Percentiles rank a stretch among this genome's conserved stretches.
phyloP scores from a whole-genome alignment of 2,888 invertebrate genomes.

The Scaptomyza reducta region DNA sequence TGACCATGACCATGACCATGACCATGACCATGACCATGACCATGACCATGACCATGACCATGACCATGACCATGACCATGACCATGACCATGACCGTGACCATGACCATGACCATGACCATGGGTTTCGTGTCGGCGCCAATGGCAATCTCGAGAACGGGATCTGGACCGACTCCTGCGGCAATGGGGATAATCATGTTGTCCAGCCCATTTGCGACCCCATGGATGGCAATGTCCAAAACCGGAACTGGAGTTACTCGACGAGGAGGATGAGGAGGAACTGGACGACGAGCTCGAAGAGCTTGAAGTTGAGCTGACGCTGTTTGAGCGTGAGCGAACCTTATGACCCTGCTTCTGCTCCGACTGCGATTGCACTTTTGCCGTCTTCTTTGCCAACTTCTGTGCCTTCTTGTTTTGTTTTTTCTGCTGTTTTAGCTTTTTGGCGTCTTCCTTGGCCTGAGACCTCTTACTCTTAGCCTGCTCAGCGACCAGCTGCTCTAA shows the following conservation, averaged over 20 bases:
- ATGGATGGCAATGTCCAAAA: slow-evolving; percentile 25
- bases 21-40: slow-evolving; percentile 7
- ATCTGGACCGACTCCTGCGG: slow-evolving; percentile 11
- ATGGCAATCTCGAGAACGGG: slow-evolving; percentile 10
- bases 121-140: slow-evolving; percentile 39
- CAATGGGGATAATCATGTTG: slow-evolving; percentile 39
- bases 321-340: slow-evolving; percentile 45
- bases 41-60: too few species aligned
- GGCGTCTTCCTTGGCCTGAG: slow-evolving; percentile 12
- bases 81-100: slow-evolving; percentile 25
- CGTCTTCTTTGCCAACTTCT: slow-evolving; percentile 39
- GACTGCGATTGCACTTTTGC: slow-evolving; percentile 28
- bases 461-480: slow-evolving; percentile 11
- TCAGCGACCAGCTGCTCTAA: slow-evolving; percentile 47
- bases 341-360: slow-evolving; percentile 19
- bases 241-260: slow-evolving; percentile 26
- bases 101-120: slow-evolving; percentile 19
- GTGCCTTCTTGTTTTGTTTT: slow-evolving; percentile 48
- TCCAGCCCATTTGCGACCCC: slow-evolving; percentile 26
- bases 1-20: slow-evolving; percentile 18
- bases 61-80: slow-evolving; percentile 8
- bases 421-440: slow-evolving; percentile 47
- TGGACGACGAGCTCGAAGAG: slow-evolving; percentile 47
- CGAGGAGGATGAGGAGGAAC: slow-evolving; percentile 46
- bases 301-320: slow-evolving; percentile 58